Evolutionary conservation across 2,797 vertebrate genomes (phyloP).

Genomic region (Clamator glandarius): DNA sequence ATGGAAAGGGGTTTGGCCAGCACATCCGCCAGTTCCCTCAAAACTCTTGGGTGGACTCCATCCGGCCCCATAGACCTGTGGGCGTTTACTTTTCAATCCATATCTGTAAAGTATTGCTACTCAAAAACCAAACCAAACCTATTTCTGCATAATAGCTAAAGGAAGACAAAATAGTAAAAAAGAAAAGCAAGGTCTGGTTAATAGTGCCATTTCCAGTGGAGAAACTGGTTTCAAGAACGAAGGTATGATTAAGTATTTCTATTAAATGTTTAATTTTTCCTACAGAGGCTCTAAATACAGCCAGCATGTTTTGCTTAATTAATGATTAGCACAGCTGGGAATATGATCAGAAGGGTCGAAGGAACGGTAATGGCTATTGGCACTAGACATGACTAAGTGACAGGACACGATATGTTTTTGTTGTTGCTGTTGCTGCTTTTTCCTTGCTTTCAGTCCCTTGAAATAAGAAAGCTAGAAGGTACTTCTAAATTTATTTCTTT

Average conservation of each 20-base stretch:
- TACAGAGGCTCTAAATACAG: not conserved
- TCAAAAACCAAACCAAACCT: not conserved
- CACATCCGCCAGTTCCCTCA: too few species aligned
- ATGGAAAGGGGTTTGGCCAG: too few species aligned
- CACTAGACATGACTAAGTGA: not conserved
- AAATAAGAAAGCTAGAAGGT: not conserved
- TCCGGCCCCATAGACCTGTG: too few species aligned
- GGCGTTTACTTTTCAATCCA: not conserved
- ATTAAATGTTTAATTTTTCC: not conserved
- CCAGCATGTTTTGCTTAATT: not conserved
- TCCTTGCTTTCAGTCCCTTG: not conserved
- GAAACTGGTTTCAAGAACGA: not conserved
- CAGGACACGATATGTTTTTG: not conserved
- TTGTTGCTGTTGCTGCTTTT: not conserved
- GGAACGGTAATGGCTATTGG: not conserved
- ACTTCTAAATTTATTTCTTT: not conserved
- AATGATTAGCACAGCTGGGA: not conserved
- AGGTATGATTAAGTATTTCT: not conserved
- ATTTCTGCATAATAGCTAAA: not conserved
- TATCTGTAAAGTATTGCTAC: not conserved
- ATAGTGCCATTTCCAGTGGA: not conserved
- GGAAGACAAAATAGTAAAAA: not conserved
- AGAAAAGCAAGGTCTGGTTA: not conserved
- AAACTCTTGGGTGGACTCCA: too few species aligned
- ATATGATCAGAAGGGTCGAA: not conserved